Conservation (phyloP, 2,797 vertebrate species). For the Falco rusticolus region DNA sequence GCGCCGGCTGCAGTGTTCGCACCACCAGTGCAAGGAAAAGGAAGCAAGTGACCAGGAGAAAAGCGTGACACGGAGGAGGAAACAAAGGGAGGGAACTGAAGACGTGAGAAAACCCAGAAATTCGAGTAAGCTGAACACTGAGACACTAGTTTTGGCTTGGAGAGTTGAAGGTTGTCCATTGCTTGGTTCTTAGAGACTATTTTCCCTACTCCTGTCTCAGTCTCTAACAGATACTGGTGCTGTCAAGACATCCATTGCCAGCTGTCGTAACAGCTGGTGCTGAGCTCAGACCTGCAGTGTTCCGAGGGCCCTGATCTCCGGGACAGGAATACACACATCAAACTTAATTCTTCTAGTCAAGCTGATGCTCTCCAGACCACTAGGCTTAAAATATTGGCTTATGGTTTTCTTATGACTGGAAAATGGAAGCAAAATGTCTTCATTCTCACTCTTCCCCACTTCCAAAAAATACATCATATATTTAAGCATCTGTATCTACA, state of each 20-base stretch:
- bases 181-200: background rate
- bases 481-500: background rate
- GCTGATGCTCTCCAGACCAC: background rate
- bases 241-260: background rate
- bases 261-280: background rate
- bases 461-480: background rate
- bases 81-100: background rate
- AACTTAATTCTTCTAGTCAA: background rate
- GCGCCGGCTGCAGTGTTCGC: too few species aligned
- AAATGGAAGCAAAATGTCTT: background rate
- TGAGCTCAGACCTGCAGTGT: background rate
- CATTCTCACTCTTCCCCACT: accelerated
- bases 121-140: background rate
- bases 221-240: background rate
- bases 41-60: background rate
- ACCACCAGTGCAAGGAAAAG: background rate
- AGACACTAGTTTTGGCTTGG: background rate
- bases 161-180: background rate
- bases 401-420: background rate
- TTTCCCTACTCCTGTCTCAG: background rate
- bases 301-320: background rate
- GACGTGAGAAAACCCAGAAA: background rate
- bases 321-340: background rate
- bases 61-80: background rate
- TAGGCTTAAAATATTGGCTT: background rate